Evolutionary conservation across 2,888 invertebrate genomes (phyloP), one percentile per base, ranked within the genome.

Genomic region (Suillia variegata): DNA sequence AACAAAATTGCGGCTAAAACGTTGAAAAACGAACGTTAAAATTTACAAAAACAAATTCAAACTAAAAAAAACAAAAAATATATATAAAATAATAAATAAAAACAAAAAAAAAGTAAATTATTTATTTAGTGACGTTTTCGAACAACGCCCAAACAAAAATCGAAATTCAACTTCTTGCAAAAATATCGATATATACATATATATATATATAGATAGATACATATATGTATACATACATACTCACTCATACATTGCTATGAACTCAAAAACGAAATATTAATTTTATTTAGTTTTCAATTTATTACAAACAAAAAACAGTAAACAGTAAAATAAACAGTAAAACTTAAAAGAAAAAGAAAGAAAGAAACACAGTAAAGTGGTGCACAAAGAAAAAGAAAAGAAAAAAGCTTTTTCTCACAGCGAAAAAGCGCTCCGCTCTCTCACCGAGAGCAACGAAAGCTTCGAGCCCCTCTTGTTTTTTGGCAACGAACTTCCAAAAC

Each of bases 81-180:
- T 17, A 58, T 24, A 22, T 51, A 62, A 55, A 24, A 10, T 24
- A 24, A 17, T 18, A 13, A 51, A 20, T n/a, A n/a, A n/a, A n/a
- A n/a, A n/a, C n/a, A n/a, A n/a, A n/a, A n/a, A n/a, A n/a, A n/a
- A n/a, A n/a, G n/a, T n/a, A n/a, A n/a, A n/a, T n/a, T n/a, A n/a
- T n/a, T n/a, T n/a, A n/a, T n/a, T n/a, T n/a, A 50, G 74, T 69
- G 78, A 78, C 81, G 80, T 77, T 75, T 78, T 78, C 73, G 75
- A 80, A 80, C 81, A 77, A 82, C 82, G 80, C 81, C 82, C 82
- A 82, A 81, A 82, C 82, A 82, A 82, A 82, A 82, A 82, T 82
- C 82, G 82, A 82, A 82, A 82, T 80, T 82, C 82, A 82, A 82
- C 82, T 82, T 82, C 82, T 82, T 82, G 82, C 77, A 75, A 76